phyloP scores from a whole-genome alignment of 2,888 invertebrate genomes.

The Pocota personata region DNA sequence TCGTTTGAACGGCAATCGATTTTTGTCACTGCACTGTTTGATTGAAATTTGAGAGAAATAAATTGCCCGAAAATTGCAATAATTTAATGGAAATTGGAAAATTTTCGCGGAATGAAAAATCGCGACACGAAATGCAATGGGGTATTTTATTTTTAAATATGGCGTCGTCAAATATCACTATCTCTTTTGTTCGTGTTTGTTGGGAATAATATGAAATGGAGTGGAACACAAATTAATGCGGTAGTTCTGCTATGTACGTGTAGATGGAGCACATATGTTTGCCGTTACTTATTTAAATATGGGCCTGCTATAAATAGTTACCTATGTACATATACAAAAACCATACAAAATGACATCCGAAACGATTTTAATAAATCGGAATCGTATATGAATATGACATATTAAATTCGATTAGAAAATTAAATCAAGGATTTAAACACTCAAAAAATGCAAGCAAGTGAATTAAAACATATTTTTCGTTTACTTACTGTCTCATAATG shows the following conservation, averaged over 20 bases:
- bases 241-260: not conserved
- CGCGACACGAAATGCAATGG: slow-evolving; percentile 60
- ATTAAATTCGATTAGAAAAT: too few species aligned
- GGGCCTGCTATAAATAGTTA: too few species aligned
- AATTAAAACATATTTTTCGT: too few species aligned
- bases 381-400: too few species aligned
- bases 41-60: not conserved
- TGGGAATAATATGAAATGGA: slow-evolving; percentile 1
- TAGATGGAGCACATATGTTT: slow-evolving; percentile 41
- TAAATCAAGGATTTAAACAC: too few species aligned
- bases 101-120: slow-evolving; percentile 63
- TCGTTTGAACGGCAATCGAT: not conserved
- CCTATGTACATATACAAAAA: too few species aligned
- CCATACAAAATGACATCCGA: too few species aligned
- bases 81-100: slow-evolving; percentile 29
- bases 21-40: not conserved
- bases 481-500: too few species aligned
- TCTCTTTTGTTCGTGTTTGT: slow-evolving; percentile 54
- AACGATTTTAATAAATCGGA: too few species aligned
- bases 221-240: not conserved
- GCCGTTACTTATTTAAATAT: slow-evolving; percentile 15
- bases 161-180: slow-evolving; percentile 31
- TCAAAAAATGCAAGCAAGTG: too few species aligned
- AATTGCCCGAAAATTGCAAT: not conserved
- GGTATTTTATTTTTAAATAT: slow-evolving; percentile 56